Base-by-base conservation (phyloP, 2,888 invertebrate genomes). In the Lamellibrachia columna region DNA sequence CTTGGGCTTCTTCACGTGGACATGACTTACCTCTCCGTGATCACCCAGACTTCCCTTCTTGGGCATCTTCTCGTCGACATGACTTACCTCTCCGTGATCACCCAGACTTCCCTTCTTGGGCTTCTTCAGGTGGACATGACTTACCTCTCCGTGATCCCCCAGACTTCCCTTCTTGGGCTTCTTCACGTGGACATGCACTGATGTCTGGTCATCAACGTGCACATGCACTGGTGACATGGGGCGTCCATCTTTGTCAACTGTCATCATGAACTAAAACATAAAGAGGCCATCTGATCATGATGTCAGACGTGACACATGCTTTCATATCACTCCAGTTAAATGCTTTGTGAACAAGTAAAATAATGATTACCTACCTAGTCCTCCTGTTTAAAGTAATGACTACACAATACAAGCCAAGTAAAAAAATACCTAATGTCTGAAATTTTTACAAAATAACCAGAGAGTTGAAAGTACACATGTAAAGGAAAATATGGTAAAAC, bases 171-270 rank as follows among this genome's bases (percentile, higher is more conserved):
- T 94, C 93, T 52, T 94, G 92, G 93, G 95, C 92, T 95, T 96
- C 94, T 95, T 96, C 9, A 96, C 95, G 94, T 96, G 96, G 4
- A 96, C 95, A 94, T 96, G 96, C 0, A 96, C 95, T 11, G 96
- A 96, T 15, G 95, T 95, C 92, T 95, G 95, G 93, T 96, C 96
- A 90, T 96, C 96, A 52, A 96, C 95, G 94, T 96, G 96, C 7
- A 96, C 95, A 94, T 96, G 96, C 15, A 96, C 95, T 3, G 96
- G 96, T n/a, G 96, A 96, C 40, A 95, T 95, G 40, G 95, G 94
- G 75, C 75, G 75, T 15, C 75, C 75, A 75, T 75, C 75, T 75
- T 75, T 75, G 75, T 75, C 75, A 75, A 75, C 75, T 75, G 75
- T 75, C 75, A 75, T 75, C 22, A n/a, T 75, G 6, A 75, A 7